phyloP scores from a whole-genome alignment of 2,113 vertebrate genomes.

The Hippocampus zosterae region DNA sequence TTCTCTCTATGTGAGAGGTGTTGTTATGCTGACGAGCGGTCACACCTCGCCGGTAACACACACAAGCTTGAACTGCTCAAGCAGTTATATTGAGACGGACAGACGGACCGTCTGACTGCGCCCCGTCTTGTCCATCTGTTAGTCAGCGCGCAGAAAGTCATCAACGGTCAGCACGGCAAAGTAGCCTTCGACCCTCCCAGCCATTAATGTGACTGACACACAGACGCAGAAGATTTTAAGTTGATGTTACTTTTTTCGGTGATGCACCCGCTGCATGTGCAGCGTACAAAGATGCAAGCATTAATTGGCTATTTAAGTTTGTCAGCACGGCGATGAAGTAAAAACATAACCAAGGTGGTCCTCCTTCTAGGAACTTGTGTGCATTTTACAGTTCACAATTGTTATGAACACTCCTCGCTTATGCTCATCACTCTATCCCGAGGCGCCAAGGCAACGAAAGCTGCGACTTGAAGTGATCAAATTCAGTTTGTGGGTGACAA shows the following conservation, averaged over 20 bases:
- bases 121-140: conserved; percentile 6
- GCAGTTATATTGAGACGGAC: conserved; percentile 37
- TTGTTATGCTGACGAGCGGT: conserved; percentile 64
- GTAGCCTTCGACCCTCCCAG: conserved; percentile 2
- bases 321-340: no score
- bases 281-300: no score
- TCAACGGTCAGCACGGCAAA: conserved; percentile 4
- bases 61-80: conserved; percentile 29
- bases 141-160: conserved; percentile 6
- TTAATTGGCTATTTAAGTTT: no score
- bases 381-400: no score
- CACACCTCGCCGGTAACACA: conserved; percentile 45
- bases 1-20: conserved; percentile 32
- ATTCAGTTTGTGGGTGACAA: conserved; percentile 25
- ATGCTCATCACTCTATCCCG: no score
- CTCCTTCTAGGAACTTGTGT: no score
- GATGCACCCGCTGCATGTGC: no score
- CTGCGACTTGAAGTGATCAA: neutral
- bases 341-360: no score
- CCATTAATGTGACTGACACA: neutral
- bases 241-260: no score
- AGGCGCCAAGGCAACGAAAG: no score
- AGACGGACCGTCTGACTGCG: conserved; percentile 42
- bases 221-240: no score
- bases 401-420: no score